A percentile compares a stretch with the other conserved stretches of the same genome.
These are phyloP conservation scores for Nomada fucata DNA, from an alignment of 2,888 invertebrate species.

Conservation along the genomic window DNA sequence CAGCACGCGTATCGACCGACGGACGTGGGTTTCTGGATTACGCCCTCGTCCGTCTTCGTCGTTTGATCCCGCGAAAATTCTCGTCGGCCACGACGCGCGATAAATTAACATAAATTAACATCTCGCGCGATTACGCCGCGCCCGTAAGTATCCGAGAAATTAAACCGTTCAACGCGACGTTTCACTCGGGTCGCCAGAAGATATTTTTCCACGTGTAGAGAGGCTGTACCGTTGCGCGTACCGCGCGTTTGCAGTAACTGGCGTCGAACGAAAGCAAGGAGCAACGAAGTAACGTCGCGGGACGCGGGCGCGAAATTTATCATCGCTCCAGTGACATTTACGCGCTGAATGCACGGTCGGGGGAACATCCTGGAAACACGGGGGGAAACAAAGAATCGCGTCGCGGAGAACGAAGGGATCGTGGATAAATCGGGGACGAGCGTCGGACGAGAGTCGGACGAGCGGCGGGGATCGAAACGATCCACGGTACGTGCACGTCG, in stretches of 20 bases:
- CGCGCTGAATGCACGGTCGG: constrained; percentile 26
- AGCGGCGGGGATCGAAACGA: constrained; percentile 22
- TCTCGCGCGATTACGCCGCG: too few relatives aligned
- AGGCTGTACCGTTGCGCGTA: background rate
- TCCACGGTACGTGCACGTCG: background rate
- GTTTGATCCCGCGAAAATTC: background rate
- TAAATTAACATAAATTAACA: too few relatives aligned
- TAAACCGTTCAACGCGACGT: background rate
- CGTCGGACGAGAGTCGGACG: constrained; percentile 30
- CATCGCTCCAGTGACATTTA: constrained; percentile 57
- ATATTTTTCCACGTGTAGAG: background rate
- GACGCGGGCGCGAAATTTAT: constrained; percentile 46
- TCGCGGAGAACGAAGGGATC: background rate
- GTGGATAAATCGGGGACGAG: constrained; percentile 43
- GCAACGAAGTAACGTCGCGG: constrained; percentile 1
- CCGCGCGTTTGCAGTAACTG: background rate
- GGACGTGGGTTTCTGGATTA: constrained; percentile 17
- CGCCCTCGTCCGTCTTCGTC: background rate
- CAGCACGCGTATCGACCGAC: constrained; percentile 36
- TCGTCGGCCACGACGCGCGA: background rate
- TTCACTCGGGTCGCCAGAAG: too few relatives aligned
- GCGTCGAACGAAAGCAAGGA: background rate
- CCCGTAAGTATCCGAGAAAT: background rate
- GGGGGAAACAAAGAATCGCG: constrained; percentile 29
- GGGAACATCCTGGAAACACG: constrained; percentile 33